phyloP scores from a whole-genome alignment of 1,140 invertebrate species.

The Conus betulinus region DNA sequence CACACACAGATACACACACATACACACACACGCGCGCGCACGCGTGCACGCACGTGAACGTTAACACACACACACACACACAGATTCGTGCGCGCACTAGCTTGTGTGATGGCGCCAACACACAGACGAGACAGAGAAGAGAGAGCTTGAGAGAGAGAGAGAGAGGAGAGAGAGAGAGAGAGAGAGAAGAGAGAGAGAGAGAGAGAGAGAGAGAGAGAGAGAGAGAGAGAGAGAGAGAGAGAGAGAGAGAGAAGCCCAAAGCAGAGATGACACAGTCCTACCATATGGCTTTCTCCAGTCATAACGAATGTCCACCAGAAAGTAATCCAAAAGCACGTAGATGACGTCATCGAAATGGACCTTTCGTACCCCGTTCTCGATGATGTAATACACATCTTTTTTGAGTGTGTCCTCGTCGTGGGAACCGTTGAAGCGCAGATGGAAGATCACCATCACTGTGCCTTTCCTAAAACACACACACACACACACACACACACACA shows the following conservation, averaged over 20 bases:
- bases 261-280: slow-evolving; percentile 1
- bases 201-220: slow-evolving; percentile 13
- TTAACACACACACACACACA: background rate
- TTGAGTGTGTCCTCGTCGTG: slow-evolving; percentile 14
- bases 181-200: slow-evolving; percentile 17
- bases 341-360: slow-evolving; percentile 28
- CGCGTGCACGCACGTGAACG: background rate
- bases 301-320: slow-evolving; percentile 38
- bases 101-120: no score
- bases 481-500: background rate
- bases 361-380: slow-evolving; percentile 25
- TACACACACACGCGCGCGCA: background rate
- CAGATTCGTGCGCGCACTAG: no score
- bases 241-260: background rate
- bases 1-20: no score
- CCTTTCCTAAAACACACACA: slow-evolving; percentile 18
- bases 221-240: background rate
- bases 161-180: slow-evolving; percentile 19
- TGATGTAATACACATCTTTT: slow-evolving; percentile 30
- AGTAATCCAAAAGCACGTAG: slow-evolving; percentile 26
- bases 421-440: slow-evolving; percentile 33
- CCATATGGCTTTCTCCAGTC: slow-evolving; percentile 37
- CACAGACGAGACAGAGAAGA: background rate
- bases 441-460: slow-evolving; percentile 33
- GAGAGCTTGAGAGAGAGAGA: slow-evolving; percentile 11